Evolutionary conservation across 2,888 invertebrate species (phyloP).

Genomic region (Dynastes hyllus): DNA sequence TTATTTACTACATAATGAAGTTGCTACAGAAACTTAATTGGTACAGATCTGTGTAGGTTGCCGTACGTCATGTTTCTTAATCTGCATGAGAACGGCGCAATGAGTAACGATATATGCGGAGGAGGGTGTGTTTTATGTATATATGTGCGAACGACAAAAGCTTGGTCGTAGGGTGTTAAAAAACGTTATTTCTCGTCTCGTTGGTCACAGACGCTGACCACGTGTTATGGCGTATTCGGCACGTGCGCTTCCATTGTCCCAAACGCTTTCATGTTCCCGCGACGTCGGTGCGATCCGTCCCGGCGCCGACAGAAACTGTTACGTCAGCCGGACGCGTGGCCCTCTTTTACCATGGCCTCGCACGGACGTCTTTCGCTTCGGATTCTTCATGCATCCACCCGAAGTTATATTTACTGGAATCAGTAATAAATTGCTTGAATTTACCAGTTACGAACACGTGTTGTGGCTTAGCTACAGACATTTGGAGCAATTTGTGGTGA

Average conservation of each 20-base stretch:
- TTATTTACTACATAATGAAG: constrained; percentile 12
- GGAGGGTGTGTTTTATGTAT: constrained; percentile 45
- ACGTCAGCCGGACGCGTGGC: constrained; percentile 52
- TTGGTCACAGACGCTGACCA: constrained; percentile 67
- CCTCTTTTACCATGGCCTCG: constrained; percentile 61
- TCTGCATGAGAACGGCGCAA: constrained; percentile 53
- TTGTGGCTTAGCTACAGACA: constrained; percentile 65
- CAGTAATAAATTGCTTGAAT: constrained; percentile 70
- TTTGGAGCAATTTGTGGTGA: constrained; percentile 59
- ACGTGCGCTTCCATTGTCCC: constrained; percentile 66
- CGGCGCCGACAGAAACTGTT: constrained; percentile 64
- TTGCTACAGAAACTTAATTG: constrained; percentile 29
- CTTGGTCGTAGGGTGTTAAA: constrained; percentile 66
- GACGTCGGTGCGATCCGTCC: constrained; percentile 58
- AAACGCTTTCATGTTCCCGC: constrained; percentile 66
- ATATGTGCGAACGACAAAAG: constrained; percentile 51
- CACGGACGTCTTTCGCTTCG: constrained; percentile 17
- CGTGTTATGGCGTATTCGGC: constrained; percentile 67
- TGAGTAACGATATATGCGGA: constrained; percentile 40
- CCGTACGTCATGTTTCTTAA: constrained; percentile 46
- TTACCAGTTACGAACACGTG: constrained; percentile 68
- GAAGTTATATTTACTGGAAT: constrained; percentile 68
- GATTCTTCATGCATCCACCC: constrained; percentile 25
- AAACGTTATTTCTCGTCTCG: constrained; percentile 71
- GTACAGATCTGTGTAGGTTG: constrained; percentile 14